Base-by-base conservation (phyloP, 2,797 vertebrate species). In the Peromyscus nudipes region DNA sequence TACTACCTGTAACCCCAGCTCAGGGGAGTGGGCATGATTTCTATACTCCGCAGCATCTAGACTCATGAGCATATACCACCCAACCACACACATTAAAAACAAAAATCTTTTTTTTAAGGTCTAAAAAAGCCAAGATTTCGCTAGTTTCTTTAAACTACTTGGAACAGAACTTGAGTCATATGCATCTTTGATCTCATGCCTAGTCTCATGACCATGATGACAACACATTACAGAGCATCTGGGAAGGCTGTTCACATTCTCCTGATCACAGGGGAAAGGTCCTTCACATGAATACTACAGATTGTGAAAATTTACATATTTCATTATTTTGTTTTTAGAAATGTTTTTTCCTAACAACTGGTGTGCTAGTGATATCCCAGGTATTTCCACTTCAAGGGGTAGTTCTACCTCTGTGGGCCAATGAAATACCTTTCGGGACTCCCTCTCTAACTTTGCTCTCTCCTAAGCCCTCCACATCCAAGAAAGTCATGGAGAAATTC, bases 121-220 rank as follows among this genome's bases (percentile, higher is more conserved):
- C 60, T 60, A 92, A 87, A 14, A n/a, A 83, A 69, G 25, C 52
- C 25, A 43, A 76, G 46, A 67, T 75, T 37, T 37, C 67, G 37
- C 29, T 69, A 52, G 25, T 43, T 97, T 94, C 85, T 93, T 57
- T 91, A 94, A 88, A 62, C 21, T 64, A 62, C 49, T 10, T 77
- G 75, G 79, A 83, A 14, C 83, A 85, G 65, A 81, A 57, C 52
- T 85, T 21, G 49, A 93, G 86, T 97, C 89, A 94, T 62, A 43
- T 49, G 84, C 14, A 25, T 57, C 71, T 89, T 60, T n/a, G 29
- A 86, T 37, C 77, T 52, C 0, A 62, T 91, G 55, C 40, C 60
- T 73, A 69, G 87, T 97, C 97, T 96, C 84, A 94, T 97, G 96
- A 97, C 65, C 55, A 67, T 19, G 81, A 93, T 89, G 80, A 96